These are phyloP conservation scores for Drosophila cracens DNA, from an alignment of 2,888 invertebrate genomes.

Conservation along the genomic window DNA sequence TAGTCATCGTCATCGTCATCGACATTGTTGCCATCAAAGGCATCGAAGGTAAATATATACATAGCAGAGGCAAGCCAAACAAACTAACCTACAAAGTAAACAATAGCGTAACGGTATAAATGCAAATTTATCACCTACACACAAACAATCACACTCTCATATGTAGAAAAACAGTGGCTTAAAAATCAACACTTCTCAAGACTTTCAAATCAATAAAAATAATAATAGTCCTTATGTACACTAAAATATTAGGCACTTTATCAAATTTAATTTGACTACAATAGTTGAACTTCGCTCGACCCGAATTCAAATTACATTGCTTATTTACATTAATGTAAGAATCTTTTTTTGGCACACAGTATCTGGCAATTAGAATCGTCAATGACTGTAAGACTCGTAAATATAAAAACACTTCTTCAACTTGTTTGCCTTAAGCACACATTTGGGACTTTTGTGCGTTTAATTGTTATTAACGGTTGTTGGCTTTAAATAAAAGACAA, in stretches of 20 bases:
- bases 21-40: conserved; percentile 50
- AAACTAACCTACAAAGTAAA: conserved; percentile 80
- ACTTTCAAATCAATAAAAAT: neutral
- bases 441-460: neutral
- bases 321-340: neutral
- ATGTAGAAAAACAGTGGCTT: conserved; percentile 26
- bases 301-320: neutral
- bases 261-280: neutral
- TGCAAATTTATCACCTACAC: conserved; percentile 72
- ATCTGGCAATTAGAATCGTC: neutral
- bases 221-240: neutral
- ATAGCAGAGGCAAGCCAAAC: conserved; percentile 46
- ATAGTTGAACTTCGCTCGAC: neutral
- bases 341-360: neutral
- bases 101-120: conserved; percentile 75
- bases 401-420: neutral
- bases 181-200: neutral
- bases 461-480: neutral
- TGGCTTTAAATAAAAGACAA: neutral
- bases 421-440: neutral
- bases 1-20: conserved; percentile 19
- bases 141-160: conserved; percentile 14
- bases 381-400: neutral
- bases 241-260: neutral
- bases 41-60: conserved; percentile 74